Evolutionary conservation across 2,888 invertebrate species (phyloP).

Genomic region (Phytoseiulus persimilis): DNA sequence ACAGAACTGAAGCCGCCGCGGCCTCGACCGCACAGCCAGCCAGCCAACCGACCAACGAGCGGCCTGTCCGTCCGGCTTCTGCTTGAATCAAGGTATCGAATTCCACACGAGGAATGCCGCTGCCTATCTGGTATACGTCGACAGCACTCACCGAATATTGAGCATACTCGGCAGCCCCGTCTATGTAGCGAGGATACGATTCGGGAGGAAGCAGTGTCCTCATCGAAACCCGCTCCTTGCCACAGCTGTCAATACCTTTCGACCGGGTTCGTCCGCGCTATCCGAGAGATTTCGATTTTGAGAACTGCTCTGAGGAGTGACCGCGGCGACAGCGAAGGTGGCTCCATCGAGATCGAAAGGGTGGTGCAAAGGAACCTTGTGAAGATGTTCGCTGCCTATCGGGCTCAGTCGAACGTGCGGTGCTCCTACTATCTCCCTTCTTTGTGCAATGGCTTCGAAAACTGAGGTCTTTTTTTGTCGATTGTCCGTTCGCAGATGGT

Average conservation of each 20-base stretch:
- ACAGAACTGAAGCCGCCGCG: neutral
- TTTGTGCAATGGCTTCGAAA: neutral
- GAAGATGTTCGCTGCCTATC: neutral
- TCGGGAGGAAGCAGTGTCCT: neutral
- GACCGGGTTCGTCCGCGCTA: too few species aligned
- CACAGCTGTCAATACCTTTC: too few species aligned
- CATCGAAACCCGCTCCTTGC: neutral
- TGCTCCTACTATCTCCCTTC: neutral
- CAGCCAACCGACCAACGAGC: neutral
- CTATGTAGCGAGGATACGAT: neutral
- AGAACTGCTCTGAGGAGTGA: neutral
- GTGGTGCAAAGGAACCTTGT: neutral
- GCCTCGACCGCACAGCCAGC: neutral
- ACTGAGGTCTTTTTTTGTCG: neutral
- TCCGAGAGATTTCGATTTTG: too few species aligned
- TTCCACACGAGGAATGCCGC: neutral
- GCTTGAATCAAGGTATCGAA: conserved; percentile 5
- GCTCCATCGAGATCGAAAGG: neutral
- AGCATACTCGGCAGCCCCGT: neutral
- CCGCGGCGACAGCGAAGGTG: neutral
- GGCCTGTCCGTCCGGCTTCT: neutral
- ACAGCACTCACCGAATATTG: neutral
- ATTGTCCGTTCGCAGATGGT: neutral
- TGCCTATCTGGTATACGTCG: neutral
- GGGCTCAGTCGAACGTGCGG: neutral